phyloP scores from a whole-genome alignment of 2,888 invertebrate genomes.

The Lepidonotus clava region DNA sequence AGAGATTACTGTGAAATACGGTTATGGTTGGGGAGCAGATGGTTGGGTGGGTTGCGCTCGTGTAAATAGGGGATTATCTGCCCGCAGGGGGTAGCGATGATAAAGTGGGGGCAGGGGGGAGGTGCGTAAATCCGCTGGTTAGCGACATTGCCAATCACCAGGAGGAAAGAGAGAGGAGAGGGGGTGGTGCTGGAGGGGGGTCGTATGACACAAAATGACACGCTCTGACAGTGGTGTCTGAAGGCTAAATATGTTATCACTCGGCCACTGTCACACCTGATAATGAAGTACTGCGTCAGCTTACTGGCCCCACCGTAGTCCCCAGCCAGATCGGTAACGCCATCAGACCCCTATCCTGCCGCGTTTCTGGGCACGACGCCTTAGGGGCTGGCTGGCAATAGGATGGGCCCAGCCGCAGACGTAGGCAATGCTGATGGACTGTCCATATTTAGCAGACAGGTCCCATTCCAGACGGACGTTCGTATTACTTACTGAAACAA shows the following conservation, averaged over 20 bases:
- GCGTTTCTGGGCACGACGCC: neutral
- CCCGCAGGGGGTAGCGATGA: neutral
- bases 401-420: neutral
- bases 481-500: too few species aligned
- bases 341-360: neutral
- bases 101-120: neutral
- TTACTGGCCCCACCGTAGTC: neutral
- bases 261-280: neutral
- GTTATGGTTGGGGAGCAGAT: constrained; percentile 3
- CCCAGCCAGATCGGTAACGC: neutral
- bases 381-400: too few species aligned
- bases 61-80: constrained; percentile 18
- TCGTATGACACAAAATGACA: neutral
- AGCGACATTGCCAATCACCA: neutral
- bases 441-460: too few species aligned
- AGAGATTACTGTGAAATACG: neutral
- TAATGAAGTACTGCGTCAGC: neutral
- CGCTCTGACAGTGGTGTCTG: neutral
- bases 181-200: neutral
- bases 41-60: neutral
- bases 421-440: neutral
- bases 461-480: too few species aligned
- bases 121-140: neutral
- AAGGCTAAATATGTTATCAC: constrained; percentile 23
- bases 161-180: neutral